A percentile compares a stretch with the other conserved stretches of the same genome.
phyloP scores from a whole-genome alignment of 2,113 vertebrate species.

The Sceloporus undulatus region DNA sequence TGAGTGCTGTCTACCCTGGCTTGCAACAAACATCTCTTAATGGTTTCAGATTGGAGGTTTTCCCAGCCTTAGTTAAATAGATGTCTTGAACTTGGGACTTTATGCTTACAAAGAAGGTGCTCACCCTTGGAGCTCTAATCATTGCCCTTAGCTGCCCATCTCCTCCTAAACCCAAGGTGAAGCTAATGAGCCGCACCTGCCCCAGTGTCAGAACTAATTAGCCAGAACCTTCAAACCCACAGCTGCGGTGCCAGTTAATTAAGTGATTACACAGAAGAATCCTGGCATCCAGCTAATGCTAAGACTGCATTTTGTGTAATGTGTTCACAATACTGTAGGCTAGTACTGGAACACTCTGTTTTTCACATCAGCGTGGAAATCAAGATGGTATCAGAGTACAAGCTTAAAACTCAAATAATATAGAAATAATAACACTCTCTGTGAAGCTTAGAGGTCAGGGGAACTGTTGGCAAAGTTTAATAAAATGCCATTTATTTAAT shows the following conservation, averaged over 20 bases:
- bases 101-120: not conserved
- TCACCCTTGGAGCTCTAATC: not conserved
- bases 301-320: not conserved
- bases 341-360: constrained; percentile 12
- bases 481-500: constrained; percentile 34
- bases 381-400: not conserved
- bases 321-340: not conserved
- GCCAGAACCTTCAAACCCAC: not conserved
- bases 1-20: not conserved
- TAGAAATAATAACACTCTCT: constrained; percentile 3
- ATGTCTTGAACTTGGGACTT: not conserved
- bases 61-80: not conserved
- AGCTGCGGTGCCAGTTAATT: constrained; percentile 5
- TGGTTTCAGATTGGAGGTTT: not conserved
- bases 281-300: not conserved
- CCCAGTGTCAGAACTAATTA: constrained; percentile 31
- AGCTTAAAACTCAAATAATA: constrained; percentile 32
- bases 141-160: not conserved
- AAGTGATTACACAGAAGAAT: constrained; percentile 13
- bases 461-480: constrained; percentile 21
- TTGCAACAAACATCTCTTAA: not conserved
- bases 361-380: not conserved
- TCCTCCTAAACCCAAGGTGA: constrained; percentile 15
- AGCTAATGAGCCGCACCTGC: constrained; percentile 13
- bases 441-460: constrained; percentile 6